phyloP scores from a whole-genome alignment of 2,113 vertebrate species.

The Oryzias curvinotus region DNA sequence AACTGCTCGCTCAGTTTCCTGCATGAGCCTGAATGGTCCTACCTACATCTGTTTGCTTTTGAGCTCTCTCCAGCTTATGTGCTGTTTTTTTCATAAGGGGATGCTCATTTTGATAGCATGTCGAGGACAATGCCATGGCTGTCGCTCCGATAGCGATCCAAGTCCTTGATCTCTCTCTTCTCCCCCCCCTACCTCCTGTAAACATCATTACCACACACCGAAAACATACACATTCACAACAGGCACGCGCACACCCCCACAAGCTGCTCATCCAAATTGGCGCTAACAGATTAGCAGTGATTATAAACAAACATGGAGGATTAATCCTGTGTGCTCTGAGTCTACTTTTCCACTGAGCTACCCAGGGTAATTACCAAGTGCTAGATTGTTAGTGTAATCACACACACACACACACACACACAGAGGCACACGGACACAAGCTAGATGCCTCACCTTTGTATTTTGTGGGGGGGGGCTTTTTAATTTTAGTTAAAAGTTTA shows the following conservation, averaged over 20 bases:
- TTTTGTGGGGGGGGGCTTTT: slow-evolving; percentile 10
- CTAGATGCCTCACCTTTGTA: slow-evolving; percentile 23
- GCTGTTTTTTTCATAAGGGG: slow-evolving; percentile 41
- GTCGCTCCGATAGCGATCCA: slow-evolving; percentile 60
- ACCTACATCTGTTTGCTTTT: slow-evolving; percentile 23
- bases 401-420: slow-evolving; percentile 3
- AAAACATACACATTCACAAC: slow-evolving; percentile 58
- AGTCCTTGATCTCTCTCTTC: slow-evolving; percentile 68
- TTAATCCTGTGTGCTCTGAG: slow-evolving; percentile 74
- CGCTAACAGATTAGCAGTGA: slow-evolving; percentile 76
- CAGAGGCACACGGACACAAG: slow-evolving; percentile 2
- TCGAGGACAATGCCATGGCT: slow-evolving; percentile 57
- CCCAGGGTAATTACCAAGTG: slow-evolving; percentile 70
- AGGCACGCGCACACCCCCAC: slow-evolving; percentile 47
- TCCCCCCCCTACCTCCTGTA: slow-evolving; percentile 64
- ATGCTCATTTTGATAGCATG: slow-evolving; percentile 60
- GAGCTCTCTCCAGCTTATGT: slow-evolving; percentile 18
- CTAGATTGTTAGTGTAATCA: slow-evolving; percentile 65
- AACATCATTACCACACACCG: slow-evolving; percentile 75
- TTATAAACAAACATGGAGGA: slow-evolving; percentile 78
- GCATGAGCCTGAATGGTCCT: not conserved
- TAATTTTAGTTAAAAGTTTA: too few species aligned
- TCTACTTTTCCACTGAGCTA: slow-evolving; percentile 69
- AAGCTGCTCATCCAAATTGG: slow-evolving; percentile 63
- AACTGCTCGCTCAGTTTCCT: slow-evolving; percentile 27